Evolutionary conservation across 2,113 vertebrate species (phyloP), one percentile per base, ranked within the genome.

Genomic region (Scartelaos histophorus): DNA sequence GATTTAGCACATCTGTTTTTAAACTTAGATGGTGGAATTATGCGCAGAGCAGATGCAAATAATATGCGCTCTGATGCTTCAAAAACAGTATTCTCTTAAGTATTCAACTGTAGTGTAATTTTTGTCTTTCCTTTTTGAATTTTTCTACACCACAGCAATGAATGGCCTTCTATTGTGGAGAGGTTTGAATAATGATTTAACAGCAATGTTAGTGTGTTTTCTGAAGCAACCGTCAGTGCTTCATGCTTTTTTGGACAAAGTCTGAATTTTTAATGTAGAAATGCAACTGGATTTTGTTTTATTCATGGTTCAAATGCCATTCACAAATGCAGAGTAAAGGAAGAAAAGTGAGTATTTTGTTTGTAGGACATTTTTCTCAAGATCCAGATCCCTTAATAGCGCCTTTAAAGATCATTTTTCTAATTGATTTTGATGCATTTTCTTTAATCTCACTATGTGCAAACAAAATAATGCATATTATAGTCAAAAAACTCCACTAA

Each of bases 1-100:
- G 65, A 85, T 90, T 73, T 56, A 61, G 67, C 67, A 9, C 68
- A 66, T 75, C 57, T n/a, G 10, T 25, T 58, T 25, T 35, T 13
- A 71, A 57, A 80, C 46, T 69, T 72, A 10, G 53, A 70, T 70
- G 24, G 38, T 38, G 67, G 56, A 43, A 61, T 3, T 54, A 0
- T 19, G 35, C 25, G 56, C 29, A 66, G 45, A 21, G 25, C 24
- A 34, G 58, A 64, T 64, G 34, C 61, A 38, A 38, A 38, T 38
- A 43, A 34, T 13, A 43, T n/a, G 13, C 64, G 16, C 64, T 46
- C 19, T 46, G n/a, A 66, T 13, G 12, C 62, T 21, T 65, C 29
- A 43, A 13, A 43, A 21, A 66, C 5, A 38, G 29, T 62, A 17
- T 19, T 34, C 29, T 19, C 47, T 53, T 65, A 13, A 54, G 51